Conservation (phyloP, 2,797 vertebrate species). For the Melanotaenia trifasciata region DNA sequence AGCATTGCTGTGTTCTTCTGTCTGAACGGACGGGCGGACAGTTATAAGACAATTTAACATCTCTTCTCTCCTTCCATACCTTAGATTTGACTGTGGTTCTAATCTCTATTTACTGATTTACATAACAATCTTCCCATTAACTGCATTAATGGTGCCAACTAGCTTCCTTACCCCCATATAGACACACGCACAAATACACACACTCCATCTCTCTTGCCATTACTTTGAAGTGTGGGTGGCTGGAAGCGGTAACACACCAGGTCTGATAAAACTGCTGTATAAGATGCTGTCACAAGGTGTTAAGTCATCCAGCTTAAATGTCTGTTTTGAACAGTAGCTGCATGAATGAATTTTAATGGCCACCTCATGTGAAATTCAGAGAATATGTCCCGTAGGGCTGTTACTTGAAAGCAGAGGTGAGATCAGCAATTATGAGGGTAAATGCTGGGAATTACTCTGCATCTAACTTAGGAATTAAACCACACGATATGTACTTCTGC, state of each 20-base stretch:
- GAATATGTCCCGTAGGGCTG: background rate
- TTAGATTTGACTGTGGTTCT: slow-evolving; percentile 58
- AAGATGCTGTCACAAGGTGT: slow-evolving; percentile 32
- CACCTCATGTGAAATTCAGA: background rate
- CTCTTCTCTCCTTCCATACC: slow-evolving; percentile 59
- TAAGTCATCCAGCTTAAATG: slow-evolving; percentile 31
- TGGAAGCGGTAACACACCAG: slow-evolving; percentile 33
- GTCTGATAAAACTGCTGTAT: slow-evolving; percentile 36
- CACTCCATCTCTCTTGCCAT: slow-evolving; percentile 1
- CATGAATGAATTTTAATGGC: slow-evolving; percentile 38
- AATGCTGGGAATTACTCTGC: background rate
- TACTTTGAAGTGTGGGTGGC: slow-evolving; percentile 48
- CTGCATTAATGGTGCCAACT: slow-evolving; percentile 56
- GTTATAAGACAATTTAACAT: slow-evolving; percentile 54
- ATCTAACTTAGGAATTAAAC: background rate
- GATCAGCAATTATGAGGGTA: background rate
- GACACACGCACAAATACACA: background rate
- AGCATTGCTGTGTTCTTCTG: slow-evolving; percentile 7
- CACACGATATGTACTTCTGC: background rate
- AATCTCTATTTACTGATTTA: slow-evolving; percentile 82
- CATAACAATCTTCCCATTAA: slow-evolving; percentile 79
- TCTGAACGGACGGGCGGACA: too few relatives aligned
- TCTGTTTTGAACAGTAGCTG: slow-evolving; percentile 19
- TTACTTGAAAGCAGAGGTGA: slow-evolving; percentile 7
- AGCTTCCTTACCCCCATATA: slow-evolving; percentile 25